These are phyloP conservation scores for Alloplasta piceator DNA, from an alignment of 2,888 invertebrate species.

Conservation along the genomic window DNA sequence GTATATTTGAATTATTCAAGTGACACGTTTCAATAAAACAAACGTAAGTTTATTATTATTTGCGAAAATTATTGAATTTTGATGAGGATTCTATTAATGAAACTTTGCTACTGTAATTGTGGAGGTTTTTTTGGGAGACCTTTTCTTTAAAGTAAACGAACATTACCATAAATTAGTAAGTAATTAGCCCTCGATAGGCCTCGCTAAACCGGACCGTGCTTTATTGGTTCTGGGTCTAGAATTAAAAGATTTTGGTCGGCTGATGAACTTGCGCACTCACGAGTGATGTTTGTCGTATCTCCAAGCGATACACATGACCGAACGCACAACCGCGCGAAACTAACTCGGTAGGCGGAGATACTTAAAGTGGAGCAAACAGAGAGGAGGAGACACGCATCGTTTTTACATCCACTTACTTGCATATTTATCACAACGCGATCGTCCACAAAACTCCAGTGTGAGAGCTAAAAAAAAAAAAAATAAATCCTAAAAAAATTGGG, in stretches of 20 bases:
- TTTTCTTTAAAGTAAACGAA: conserved; percentile 13
- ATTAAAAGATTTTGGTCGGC: conserved; percentile 66
- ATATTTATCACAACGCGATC: conserved; percentile 75
- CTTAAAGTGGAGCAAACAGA: conserved; percentile 19
- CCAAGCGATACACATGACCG: conserved; percentile 68
- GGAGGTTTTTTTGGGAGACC: no score
- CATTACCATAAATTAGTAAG: conserved; percentile 67
- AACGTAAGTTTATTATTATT: no score
- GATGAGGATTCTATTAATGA: no score
- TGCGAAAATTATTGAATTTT: no score
- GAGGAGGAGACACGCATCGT: conserved; percentile 69
- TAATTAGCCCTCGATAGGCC: conserved; percentile 65
- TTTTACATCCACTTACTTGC: conserved; percentile 68
- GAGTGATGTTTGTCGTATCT: conserved; percentile 57
- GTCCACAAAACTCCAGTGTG: conserved; percentile 62
- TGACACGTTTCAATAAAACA: no score
- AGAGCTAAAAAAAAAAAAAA: neutral
- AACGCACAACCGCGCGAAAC: conserved; percentile 73
- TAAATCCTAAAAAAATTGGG: no score
- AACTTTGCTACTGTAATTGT: no score
- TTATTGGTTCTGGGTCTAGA: neutral
- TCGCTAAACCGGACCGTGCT: neutral
- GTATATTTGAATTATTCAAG: no score
- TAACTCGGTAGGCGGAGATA: conserved; percentile 76
- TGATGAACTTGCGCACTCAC: conserved; percentile 63